These are phyloP conservation scores for Nerophis ophidion DNA, from an alignment of 2,113 vertebrate species.

Conservation along the genomic window DNA sequence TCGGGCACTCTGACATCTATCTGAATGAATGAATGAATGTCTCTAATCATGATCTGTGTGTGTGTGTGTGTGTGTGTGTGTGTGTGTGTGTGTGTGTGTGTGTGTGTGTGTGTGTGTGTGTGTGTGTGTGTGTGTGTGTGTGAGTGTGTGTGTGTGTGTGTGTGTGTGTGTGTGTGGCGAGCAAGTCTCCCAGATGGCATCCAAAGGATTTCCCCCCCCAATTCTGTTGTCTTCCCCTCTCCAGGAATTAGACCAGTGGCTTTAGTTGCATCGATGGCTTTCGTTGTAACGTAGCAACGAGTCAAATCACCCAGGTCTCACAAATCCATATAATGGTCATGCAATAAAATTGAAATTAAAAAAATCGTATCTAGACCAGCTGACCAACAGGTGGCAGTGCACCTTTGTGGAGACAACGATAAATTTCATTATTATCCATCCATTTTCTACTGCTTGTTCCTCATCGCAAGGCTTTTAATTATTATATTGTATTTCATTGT, in stretches of 20 bases:
- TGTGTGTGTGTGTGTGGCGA: conserved; percentile 18
- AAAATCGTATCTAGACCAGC: too few species aligned
- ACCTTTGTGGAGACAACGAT: too few species aligned
- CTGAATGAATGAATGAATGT: conserved; percentile 55
- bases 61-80: conserved; percentile 15
- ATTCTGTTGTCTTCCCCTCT: conserved; percentile 44
- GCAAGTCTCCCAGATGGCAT: conserved; percentile 64
- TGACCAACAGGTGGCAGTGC: too few species aligned
- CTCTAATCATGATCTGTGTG: conserved; percentile 49
- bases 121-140: conserved; percentile 19
- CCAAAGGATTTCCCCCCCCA: conserved; percentile 58
- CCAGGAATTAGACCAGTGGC: conserved; percentile 65
- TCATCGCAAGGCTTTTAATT: too few species aligned
- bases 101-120: conserved; percentile 19
- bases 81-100: conserved; percentile 25
- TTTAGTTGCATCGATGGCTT: conserved; percentile 58
- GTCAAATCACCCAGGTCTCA: conserved; percentile 52
- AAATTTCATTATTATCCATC: too few species aligned
- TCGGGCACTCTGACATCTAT: conserved; percentile 57
- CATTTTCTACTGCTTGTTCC: too few species aligned
- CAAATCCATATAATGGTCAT: neutral
- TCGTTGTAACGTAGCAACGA: conserved; percentile 35
- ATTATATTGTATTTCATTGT: too few species aligned
- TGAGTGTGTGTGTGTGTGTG: conserved; percentile 17
- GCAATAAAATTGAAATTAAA: too few species aligned